Conservation (phyloP, 2,888 invertebrate genomes). For the Automeris io region DNA sequence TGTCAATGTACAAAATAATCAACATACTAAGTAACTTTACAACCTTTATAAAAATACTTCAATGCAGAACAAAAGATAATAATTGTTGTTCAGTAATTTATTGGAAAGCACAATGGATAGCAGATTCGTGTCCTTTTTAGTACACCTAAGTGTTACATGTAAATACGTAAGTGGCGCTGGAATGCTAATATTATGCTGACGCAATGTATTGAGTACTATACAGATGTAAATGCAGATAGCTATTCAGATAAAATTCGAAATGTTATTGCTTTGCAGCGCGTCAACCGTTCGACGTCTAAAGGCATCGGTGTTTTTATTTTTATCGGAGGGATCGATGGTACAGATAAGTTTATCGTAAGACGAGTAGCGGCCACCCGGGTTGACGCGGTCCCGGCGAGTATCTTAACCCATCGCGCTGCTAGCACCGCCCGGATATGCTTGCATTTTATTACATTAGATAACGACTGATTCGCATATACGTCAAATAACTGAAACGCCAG, state of each 20-base stretch:
- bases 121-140: not conserved
- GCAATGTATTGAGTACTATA: slow-evolving; percentile 62
- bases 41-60: no score
- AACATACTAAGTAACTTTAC: no score
- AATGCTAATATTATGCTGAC: slow-evolving; percentile 63
- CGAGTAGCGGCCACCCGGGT: slow-evolving; percentile 73
- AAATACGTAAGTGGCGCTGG: slow-evolving; percentile 40
- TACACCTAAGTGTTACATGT: slow-evolving; percentile 4
- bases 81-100: no score
- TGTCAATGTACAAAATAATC: no score
- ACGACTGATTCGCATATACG: slow-evolving; percentile 65
- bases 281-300: slow-evolving; percentile 60
- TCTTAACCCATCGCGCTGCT: slow-evolving; percentile 31
- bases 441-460: slow-evolving; percentile 74
- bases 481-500: slow-evolving; percentile 62
- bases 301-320: slow-evolving; percentile 61
- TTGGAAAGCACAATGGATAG: no score
- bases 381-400: slow-evolving; percentile 21
- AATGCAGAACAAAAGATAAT: no score
- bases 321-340: slow-evolving; percentile 72
- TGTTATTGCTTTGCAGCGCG: slow-evolving; percentile 64
- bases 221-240: slow-evolving; percentile 66
- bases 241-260: slow-evolving; percentile 64
- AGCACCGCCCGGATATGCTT: slow-evolving; percentile 39
- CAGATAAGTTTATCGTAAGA: slow-evolving; percentile 75